Evolutionary conservation across 2,888 invertebrate species (phyloP).

Genomic region (Drepana falcataria): DNA sequence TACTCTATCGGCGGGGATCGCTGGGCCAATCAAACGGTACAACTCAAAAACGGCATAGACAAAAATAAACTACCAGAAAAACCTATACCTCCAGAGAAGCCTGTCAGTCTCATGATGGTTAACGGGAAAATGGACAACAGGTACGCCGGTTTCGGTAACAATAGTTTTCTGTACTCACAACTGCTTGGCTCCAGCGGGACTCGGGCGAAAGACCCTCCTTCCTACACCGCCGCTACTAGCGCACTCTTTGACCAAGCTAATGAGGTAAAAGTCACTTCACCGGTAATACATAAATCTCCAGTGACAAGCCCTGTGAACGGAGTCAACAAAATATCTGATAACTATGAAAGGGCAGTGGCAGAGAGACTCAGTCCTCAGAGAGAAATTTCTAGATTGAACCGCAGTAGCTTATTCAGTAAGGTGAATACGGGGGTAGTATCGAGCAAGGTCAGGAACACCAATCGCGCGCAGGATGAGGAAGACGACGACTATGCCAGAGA

Average conservation of each 20-base stretch:
- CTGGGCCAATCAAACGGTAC: slow-evolving; percentile 34
- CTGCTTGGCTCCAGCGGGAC: slow-evolving; percentile 50
- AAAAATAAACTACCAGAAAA: slow-evolving; percentile 54
- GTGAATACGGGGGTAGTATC: slow-evolving; percentile 68
- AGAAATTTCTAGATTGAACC: slow-evolving; percentile 51
- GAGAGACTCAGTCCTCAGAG: slow-evolving; percentile 62
- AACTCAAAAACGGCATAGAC: slow-evolving; percentile 48
- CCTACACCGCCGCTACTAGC: slow-evolving; percentile 59
- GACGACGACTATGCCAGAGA: slow-evolving; percentile 77
- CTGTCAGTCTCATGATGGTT: slow-evolving; percentile 70
- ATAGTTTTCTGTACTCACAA: slow-evolving; percentile 71
- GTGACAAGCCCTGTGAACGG: slow-evolving; percentile 62
- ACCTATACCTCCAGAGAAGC: slow-evolving; percentile 70
- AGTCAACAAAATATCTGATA: slow-evolving; percentile 71
- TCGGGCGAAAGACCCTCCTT: slow-evolving; percentile 62
- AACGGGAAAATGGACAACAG: slow-evolving; percentile 68
- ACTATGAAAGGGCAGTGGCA: slow-evolving; percentile 69
- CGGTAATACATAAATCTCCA: slow-evolving; percentile 46
- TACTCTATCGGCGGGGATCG: slow-evolving; percentile 62
- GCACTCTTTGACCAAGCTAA: slow-evolving; percentile 46
- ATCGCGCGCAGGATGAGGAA: slow-evolving; percentile 51
- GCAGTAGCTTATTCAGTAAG: slow-evolving; percentile 64
- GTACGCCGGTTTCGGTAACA: slow-evolving; percentile 62
- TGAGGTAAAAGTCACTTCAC: slow-evolving; percentile 38
- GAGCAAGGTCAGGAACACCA: slow-evolving; percentile 49